Percentiles rank a stretch among this genome's conserved stretches.
phyloP scores from a whole-genome alignment of 1,140 invertebrate species.

The Tetramorium simillimum region DNA sequence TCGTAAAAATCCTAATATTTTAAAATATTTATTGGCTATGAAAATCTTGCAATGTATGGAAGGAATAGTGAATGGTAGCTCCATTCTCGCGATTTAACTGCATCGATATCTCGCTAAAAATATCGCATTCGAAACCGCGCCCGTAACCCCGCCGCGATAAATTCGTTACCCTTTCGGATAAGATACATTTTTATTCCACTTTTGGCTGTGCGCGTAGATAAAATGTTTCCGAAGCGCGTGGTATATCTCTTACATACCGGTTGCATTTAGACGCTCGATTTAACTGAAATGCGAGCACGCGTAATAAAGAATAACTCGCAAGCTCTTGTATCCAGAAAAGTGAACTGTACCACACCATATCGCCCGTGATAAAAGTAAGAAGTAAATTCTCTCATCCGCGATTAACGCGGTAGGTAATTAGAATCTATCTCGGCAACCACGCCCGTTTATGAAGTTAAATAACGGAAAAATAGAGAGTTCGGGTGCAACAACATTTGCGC shows the following conservation, averaged over 20 bases:
- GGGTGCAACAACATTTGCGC: conserved; percentile 3
- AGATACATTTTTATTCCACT: conserved; percentile 55
- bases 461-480: conserved; percentile 13
- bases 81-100: conserved; percentile 51
- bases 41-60: conserved; percentile 17
- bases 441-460: background rate
- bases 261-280: conserved; percentile 54
- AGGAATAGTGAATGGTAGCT: conserved; percentile 37
- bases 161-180: conserved; percentile 45
- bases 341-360: background rate
- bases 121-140: conserved; percentile 20
- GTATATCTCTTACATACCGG: conserved; percentile 34
- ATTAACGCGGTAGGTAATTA: conserved; percentile 63
- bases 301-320: conserved; percentile 32
- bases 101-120: conserved; percentile 47
- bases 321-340: background rate
- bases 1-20: background rate
- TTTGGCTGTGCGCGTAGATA: conserved; percentile 21
- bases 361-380: conserved; percentile 2
- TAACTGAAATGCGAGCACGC: conserved; percentile 48
- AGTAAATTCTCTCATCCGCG: conserved; percentile 51
- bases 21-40: background rate
- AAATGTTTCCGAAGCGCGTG: conserved; percentile 40
- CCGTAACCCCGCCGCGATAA: conserved; percentile 43
- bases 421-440: conserved; percentile 33